These are phyloP conservation scores for Turnix velox DNA, from an alignment of 2,113 vertebrate genomes.

Conservation along the genomic window DNA sequence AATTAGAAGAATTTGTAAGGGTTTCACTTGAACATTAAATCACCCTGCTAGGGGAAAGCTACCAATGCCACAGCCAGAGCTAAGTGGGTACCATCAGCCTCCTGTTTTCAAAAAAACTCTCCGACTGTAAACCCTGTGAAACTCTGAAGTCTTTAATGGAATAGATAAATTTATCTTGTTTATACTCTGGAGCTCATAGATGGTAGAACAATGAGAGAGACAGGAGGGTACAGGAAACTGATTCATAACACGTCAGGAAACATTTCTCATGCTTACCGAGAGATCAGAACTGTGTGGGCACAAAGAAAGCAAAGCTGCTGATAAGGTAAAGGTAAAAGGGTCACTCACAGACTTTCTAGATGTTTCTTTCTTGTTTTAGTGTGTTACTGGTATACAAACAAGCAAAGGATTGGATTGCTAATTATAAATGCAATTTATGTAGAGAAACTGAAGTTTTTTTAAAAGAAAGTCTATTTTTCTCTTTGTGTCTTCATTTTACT, in stretches of 20 bases:
- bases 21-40: slow-evolving; percentile 18
- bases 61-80: not conserved
- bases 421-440: no score
- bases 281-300: not conserved
- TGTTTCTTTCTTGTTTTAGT: not conserved
- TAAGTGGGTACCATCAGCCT: slow-evolving; percentile 43
- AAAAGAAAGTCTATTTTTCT: not conserved
- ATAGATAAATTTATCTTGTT: slow-evolving; percentile 55
- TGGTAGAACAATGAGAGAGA: not conserved
- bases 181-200: not conserved
- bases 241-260: slow-evolving; percentile 19
- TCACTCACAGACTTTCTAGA: not conserved
- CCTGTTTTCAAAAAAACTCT: slow-evolving; percentile 16
- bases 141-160: slow-evolving; percentile 26
- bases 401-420: not conserved
- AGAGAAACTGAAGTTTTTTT: no score
- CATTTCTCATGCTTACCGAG: slow-evolving; percentile 8
- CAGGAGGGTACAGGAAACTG: not conserved
- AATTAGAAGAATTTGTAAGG: slow-evolving; percentile 26
- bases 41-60: not conserved
- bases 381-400: not conserved
- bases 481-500: not conserved
- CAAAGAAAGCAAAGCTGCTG: not conserved
- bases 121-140: slow-evolving; percentile 32
- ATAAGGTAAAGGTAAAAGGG: not conserved